Conservation (phyloP, 2,888 invertebrate genomes). For the Rhaphigaster nebulosa region DNA sequence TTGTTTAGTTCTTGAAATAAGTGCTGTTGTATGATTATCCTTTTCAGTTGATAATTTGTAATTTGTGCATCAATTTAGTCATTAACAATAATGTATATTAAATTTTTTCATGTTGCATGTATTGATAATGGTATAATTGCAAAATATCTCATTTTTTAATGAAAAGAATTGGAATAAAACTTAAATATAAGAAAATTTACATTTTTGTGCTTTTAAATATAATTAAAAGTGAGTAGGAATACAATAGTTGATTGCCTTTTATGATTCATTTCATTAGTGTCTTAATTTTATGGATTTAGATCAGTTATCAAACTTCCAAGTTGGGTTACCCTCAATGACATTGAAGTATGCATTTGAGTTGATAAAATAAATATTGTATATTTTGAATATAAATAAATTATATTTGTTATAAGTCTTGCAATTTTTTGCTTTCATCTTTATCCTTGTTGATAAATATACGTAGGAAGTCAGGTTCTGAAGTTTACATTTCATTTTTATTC, state of each 20-base stretch:
- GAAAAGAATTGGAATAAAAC: background rate
- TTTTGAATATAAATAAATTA: background rate
- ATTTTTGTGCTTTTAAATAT: background rate
- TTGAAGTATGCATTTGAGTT: background rate
- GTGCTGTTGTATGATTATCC: background rate
- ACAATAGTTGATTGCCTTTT: background rate
- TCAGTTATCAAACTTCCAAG: background rate
- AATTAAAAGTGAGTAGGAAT: background rate
- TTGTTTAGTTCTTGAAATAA: background rate
- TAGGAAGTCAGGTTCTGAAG: too few species aligned
- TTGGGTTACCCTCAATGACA: background rate
- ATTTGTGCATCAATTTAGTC: too few species aligned
- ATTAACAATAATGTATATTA: too few species aligned
- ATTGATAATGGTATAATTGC: too few species aligned
- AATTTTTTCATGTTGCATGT: too few species aligned
- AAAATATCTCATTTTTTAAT: background rate
- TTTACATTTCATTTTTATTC: background rate
- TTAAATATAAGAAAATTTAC: background rate
- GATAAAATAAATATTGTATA: background rate
- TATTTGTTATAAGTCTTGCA: background rate
- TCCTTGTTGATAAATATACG: background rate
- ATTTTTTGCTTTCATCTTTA: background rate
- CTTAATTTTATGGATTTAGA: background rate
- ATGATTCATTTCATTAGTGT: background rate
- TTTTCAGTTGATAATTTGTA: background rate